These are phyloP conservation scores for Cyphomyrmex costatus DNA, from an alignment of 1,140 invertebrate genomes.

Conservation along the genomic window DNA sequence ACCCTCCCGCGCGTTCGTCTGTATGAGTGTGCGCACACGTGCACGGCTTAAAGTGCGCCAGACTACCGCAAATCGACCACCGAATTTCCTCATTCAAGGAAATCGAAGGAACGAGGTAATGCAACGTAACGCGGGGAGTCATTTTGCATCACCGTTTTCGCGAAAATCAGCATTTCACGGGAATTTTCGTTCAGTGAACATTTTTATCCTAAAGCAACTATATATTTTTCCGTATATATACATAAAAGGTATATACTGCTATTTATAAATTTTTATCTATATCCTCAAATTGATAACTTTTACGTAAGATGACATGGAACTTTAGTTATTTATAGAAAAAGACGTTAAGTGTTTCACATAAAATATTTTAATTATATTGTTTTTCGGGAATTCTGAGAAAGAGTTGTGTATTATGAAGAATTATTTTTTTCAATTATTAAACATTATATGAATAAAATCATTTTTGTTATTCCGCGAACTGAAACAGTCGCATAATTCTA, in stretches of 20 bases:
- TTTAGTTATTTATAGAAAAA: not conserved
- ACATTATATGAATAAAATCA: not conserved
- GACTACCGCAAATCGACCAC: slow-evolving; percentile 59
- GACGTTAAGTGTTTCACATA: too few relatives aligned
- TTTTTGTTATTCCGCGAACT: not conserved
- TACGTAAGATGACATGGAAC: not conserved
- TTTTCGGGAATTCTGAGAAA: not conserved
- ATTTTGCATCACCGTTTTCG: slow-evolving; percentile 24
- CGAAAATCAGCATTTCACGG: slow-evolving; percentile 39
- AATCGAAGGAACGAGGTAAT: slow-evolving; percentile 25
- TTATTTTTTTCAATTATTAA: not conserved
- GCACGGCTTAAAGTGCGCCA: slow-evolving; percentile 18
- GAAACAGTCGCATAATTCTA: not conserved
- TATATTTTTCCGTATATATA: not conserved
- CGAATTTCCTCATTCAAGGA: slow-evolving; percentile 39
- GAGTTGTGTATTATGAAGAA: too few relatives aligned
- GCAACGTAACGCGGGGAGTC: slow-evolving; percentile 9
- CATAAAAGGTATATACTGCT: not conserved
- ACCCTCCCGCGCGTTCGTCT: not conserved
- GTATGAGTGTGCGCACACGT: not conserved
- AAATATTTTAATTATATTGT: not conserved
- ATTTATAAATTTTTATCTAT: not conserved
- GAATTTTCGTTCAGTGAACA: slow-evolving; percentile 58
- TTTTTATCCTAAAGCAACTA: not conserved
- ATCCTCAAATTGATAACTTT: slow-evolving; percentile 9